Percentiles rank a stretch among this genome's conserved stretches.
Evolutionary conservation across 2,888 invertebrate genomes (phyloP).

Genomic region (Dinocampus coccinellae): DNA sequence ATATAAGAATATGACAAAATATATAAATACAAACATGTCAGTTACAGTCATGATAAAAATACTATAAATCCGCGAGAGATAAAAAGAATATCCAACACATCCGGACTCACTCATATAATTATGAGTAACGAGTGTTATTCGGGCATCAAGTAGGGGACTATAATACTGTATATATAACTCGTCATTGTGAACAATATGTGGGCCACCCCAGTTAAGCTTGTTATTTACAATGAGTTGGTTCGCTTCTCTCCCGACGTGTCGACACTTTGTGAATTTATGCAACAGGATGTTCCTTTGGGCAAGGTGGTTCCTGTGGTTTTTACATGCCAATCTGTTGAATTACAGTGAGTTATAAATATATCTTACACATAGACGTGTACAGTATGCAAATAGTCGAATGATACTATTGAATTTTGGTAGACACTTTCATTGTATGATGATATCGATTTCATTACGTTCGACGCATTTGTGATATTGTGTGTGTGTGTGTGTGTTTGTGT

Average conservation of each 20-base stretch:
- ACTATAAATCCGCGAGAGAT: not conserved
- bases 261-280: slow-evolving; percentile 29
- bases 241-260: slow-evolving; percentile 34
- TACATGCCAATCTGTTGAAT: slow-evolving; percentile 49
- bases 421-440: no score
- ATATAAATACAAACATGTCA: slow-evolving; percentile 5
- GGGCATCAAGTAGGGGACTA: slow-evolving; percentile 35
- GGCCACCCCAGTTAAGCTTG: slow-evolving; percentile 34
- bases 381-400: not conserved
- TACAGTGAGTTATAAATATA: slow-evolving; percentile 50
- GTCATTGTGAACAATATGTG: slow-evolving; percentile 37
- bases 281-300: slow-evolving; percentile 40
- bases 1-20: not conserved
- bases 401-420: no score
- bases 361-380: not conserved
- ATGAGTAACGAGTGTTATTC: slow-evolving; percentile 52
- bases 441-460: no score
- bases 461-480: no score
- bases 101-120: slow-evolving; percentile 41
- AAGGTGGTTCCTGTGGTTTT: slow-evolving; percentile 52
- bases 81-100: slow-evolving; percentile 27
- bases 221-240: slow-evolving; percentile 38
- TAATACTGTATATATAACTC: not conserved
- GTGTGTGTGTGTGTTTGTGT: no score
- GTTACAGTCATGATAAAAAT: slow-evolving; percentile 3